Base-by-base conservation (phyloP, 2,113 vertebrate species). In the Ailuropoda melanoleuca region DNA sequence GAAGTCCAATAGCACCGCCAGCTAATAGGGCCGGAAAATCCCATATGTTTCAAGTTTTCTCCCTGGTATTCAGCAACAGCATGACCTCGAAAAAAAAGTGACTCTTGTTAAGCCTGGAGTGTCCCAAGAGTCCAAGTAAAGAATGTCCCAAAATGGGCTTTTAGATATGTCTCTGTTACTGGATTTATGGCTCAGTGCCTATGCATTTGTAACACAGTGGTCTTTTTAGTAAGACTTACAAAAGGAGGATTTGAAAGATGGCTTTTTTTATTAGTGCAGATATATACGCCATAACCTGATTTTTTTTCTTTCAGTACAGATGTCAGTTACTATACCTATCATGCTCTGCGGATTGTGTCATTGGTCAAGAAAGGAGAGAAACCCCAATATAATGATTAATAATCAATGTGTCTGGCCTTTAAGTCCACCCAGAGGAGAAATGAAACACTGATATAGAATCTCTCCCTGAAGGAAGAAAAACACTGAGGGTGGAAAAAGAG, bases 351-450 rank as follows among this genome's bases (percentile, higher is more conserved):
- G 98, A 98, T 98, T 98, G 96, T 98, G 96, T 98, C 98, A 98
- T 97, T 98, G 98, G 98, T 98, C 97, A 98, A 98, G 96, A 98
- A 97, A 97, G 95, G 97, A 98, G 96, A 98, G 97, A 98, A 98
- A 97, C 87, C 98, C 89, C 96, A 98, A 88, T 98, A 98, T 98
- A 98, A 98, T 99, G 98, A 99, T 99, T 98, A 99, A 98, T 99
- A 99, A 99, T 99, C 98, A 99, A 98, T 99, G 98, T 96, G 98
- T 98, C 98, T 98, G 98, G 98, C 97, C 98, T 98, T 98, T 98
- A 98, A 98, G 98, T 98, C 98, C 66, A 98, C 87, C 94, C 97
- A 98, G 98, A 97, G 94, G 96, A 98, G 96, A 98, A 98, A 98
- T 97, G 92, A 98, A 98, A 98, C 98, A 96, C 97, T 95, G 84